Evolutionary conservation across 2,113 vertebrate species (phyloP).

Genomic region (Psilopogon haemacephalus): DNA sequence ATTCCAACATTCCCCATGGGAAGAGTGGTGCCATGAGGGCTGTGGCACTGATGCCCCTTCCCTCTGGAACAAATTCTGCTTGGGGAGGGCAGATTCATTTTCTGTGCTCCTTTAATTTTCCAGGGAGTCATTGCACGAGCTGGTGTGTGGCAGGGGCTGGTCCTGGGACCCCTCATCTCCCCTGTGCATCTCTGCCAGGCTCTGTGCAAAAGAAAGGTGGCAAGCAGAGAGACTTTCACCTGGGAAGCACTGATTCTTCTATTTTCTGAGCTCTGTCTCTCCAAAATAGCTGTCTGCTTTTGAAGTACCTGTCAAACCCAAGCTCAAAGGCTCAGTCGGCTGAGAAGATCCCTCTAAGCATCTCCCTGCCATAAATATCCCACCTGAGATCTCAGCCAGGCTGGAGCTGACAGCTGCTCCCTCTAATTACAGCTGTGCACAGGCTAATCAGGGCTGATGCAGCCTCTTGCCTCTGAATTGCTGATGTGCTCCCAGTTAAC

Average conservation of each 20-base stretch:
- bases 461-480: background rate
- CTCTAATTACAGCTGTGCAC: slow-evolving; percentile 51
- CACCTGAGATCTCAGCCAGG: slow-evolving; percentile 31
- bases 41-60: background rate
- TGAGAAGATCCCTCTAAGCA: background rate
- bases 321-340: slow-evolving; percentile 25
- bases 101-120: background rate
- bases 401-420: slow-evolving; percentile 42
- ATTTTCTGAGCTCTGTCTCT: slow-evolving; percentile 16
- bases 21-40: background rate
- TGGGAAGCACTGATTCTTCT: background rate
- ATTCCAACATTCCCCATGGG: accelerated
- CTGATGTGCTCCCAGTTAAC: background rate
- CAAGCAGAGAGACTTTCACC: slow-evolving; percentile 7
- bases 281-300: background rate
- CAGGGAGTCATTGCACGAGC: background rate
- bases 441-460: background rate
- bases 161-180: background rate
- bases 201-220: background rate
- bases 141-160: background rate
- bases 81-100: background rate
- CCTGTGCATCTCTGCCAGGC: background rate
- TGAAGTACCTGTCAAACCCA: slow-evolving; percentile 9
- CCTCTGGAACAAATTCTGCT: background rate
- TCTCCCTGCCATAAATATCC: slow-evolving; percentile 33